Conservation (phyloP, 1,140 invertebrate genomes). For the Mycetomoellerius zeteki region DNA sequence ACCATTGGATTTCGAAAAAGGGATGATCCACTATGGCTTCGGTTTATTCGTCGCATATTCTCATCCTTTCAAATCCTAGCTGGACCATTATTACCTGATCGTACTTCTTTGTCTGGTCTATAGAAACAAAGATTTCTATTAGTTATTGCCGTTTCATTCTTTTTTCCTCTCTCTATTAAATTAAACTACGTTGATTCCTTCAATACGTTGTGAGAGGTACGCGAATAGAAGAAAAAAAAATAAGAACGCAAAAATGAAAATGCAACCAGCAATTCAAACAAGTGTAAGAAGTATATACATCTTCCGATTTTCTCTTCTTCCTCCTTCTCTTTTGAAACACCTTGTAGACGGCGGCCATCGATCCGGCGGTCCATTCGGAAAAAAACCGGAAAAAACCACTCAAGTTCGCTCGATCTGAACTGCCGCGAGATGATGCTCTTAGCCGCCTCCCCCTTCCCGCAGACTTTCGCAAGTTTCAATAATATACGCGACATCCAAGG, state of each 20-base stretch:
- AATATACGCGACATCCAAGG: not conserved
- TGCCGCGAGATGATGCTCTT: not conserved
- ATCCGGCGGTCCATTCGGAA: not conserved
- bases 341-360: slow-evolving; percentile 35
- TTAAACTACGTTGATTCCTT: not conserved
- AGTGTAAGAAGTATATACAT: not conserved
- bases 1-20: slow-evolving; percentile 51
- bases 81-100: slow-evolving; percentile 55
- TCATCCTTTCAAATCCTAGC: slow-evolving; percentile 22
- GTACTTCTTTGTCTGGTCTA: not conserved
- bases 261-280: not conserved
- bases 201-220: not conserved
- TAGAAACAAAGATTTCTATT: slow-evolving; percentile 52
- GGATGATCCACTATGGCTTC: not conserved
- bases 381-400: slow-evolving; percentile 10
- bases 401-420: not conserved
- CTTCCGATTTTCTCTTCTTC: not conserved
- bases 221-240: not conserved
- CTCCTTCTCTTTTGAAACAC: not conserved
- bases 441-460: too few relatives aligned
- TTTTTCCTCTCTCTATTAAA: not conserved
- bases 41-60: slow-evolving; percentile 40
- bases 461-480: slow-evolving; percentile 4
- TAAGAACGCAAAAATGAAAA: not conserved
- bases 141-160: slow-evolving; percentile 17